Evolutionary conservation across 2,888 invertebrate species (phyloP).

Genomic region (Candidula unifasciata): DNA sequence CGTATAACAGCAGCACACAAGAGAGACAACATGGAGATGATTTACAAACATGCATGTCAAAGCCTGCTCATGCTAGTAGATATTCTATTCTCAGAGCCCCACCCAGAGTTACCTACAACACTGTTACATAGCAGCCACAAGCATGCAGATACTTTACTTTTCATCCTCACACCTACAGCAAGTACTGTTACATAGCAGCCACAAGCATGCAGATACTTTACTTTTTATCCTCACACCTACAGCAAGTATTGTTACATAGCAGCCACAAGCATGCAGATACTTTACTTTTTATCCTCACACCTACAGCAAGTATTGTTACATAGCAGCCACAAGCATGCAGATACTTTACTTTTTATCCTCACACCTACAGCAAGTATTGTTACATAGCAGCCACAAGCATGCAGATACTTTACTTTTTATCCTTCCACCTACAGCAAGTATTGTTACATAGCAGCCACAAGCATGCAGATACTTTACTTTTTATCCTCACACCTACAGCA

Average conservation of each 20-base stretch:
- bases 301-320: not conserved
- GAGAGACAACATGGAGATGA: too few relatives aligned
- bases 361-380: not conserved
- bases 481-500: not conserved
- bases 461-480: constrained; percentile 26
- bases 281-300: not conserved
- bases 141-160: too few relatives aligned
- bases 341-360: constrained; percentile 6
- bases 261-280: constrained; percentile 19
- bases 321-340: constrained; percentile 2
- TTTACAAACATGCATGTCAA: too few relatives aligned
- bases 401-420: constrained; percentile 15
- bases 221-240: not conserved
- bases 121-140: too few relatives aligned
- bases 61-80: too few relatives aligned
- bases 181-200: not conserved
- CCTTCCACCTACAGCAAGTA: not conserved
- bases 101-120: not conserved
- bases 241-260: not conserved
- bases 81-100: not conserved
- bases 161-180: not conserved
- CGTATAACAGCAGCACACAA: too few relatives aligned
- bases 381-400: not conserved
- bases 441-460: not conserved
- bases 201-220: constrained; percentile 31